Percentiles rank a stretch among this genome's conserved stretches.
Conservation (phyloP, 2,113 vertebrate species). For the Apus apus region DNA sequence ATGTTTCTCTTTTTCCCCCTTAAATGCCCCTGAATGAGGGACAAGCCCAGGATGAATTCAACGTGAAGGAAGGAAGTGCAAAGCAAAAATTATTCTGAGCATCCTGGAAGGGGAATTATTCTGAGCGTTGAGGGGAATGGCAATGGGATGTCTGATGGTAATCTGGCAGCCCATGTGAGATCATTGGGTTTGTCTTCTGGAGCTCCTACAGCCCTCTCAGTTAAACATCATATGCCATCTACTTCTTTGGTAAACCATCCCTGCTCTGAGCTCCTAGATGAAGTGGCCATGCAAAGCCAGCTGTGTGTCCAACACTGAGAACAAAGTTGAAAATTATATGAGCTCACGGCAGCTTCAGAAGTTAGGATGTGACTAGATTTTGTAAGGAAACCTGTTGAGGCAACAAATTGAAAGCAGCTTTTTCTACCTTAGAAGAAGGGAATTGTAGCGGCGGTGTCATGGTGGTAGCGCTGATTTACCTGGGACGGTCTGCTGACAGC, state of each 20-base stretch:
- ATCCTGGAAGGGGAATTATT: background rate
- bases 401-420: background rate
- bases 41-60: background rate
- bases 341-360: background rate
- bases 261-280: background rate
- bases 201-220: rapidly evolving
- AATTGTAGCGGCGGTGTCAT: background rate
- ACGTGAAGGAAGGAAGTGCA: background rate
- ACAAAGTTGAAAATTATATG: background rate
- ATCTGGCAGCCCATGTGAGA: background rate
- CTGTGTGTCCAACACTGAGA: background rate
- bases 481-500: background rate
- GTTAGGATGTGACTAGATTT: background rate
- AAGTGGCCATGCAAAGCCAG: background rate
- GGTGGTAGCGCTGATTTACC: background rate
- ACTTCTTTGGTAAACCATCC: background rate
- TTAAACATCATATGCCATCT: background rate
- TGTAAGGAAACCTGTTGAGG: background rate
- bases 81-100: background rate
- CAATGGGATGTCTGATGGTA: background rate
- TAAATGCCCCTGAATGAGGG: background rate
- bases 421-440: background rate
- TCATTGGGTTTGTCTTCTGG: background rate
- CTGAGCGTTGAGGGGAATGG: background rate
- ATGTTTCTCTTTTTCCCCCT: background rate